Conservation (phyloP, 2,888 invertebrate genomes). For the Trilocha varians region DNA sequence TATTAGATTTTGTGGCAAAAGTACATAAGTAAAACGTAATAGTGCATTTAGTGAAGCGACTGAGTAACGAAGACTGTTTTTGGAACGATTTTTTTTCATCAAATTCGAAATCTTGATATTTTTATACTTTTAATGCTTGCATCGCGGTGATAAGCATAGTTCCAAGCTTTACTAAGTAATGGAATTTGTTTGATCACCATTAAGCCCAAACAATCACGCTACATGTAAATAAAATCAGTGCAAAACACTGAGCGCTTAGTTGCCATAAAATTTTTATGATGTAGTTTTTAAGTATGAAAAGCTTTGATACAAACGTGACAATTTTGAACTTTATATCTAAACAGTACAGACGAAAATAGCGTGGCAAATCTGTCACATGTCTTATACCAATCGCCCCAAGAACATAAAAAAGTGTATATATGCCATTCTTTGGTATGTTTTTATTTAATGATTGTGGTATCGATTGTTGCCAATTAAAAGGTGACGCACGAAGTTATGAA, state of each 20-base stretch:
- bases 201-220: too few species aligned
- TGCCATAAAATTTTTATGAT: constrained; percentile 64
- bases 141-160: constrained; percentile 1
- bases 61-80: constrained; percentile 54
- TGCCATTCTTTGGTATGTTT: background rate
- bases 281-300: constrained; percentile 57
- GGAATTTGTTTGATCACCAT: too few species aligned
- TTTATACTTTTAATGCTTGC: background rate
- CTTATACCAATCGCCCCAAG: too few species aligned
- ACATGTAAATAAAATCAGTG: constrained; percentile 65
- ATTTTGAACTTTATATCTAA: background rate
- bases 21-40: constrained; percentile 31
- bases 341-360: background rate
- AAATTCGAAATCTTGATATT: background rate
- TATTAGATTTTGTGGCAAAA: constrained; percentile 62
- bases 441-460: constrained; percentile 16
- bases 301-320: constrained; percentile 17
- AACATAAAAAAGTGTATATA: background rate
- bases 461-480: constrained; percentile 20
- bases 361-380: too few species aligned
- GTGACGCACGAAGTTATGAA: constrained; percentile 27
- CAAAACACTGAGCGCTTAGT: constrained; percentile 61
- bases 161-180: too few species aligned
- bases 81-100: constrained; percentile 39
- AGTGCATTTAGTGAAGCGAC: constrained; percentile 52